Evolutionary conservation across 2,113 vertebrate species (phyloP).

Genomic region (Planiliza haematocheilus): DNA sequence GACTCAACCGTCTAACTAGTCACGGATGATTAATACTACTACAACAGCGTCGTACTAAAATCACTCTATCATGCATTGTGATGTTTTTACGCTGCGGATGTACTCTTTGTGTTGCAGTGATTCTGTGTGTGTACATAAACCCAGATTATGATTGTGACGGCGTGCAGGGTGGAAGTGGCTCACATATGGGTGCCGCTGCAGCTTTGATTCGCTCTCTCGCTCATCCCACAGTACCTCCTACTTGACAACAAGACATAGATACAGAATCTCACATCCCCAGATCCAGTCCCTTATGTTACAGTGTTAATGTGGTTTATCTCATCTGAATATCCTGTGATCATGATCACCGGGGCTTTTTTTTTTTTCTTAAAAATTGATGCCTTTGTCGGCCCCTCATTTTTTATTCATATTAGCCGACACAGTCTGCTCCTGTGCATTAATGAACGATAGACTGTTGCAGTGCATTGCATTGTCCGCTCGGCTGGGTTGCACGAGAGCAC

Average conservation of each 20-base stretch:
- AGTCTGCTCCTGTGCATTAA: constrained; percentile 1
- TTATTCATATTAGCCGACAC: constrained; percentile 19
- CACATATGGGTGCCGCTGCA: constrained; percentile 19
- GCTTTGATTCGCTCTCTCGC: constrained; percentile 43
- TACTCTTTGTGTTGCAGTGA: constrained; percentile 6
- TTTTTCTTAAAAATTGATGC: not conserved
- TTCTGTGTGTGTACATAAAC: constrained; percentile 10
- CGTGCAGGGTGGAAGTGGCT: constrained; percentile 9
- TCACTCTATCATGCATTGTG: not conserved
- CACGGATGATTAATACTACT: not conserved
- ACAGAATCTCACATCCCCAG: constrained; percentile 10
- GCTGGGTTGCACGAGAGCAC: constrained; percentile 2
- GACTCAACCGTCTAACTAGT: not conserved
- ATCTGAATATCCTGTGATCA: constrained; percentile 19
- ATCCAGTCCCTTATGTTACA: constrained; percentile 1
- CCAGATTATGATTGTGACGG: constrained; percentile 9
- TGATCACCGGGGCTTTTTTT: constrained; percentile 1
- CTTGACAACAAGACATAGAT: constrained; percentile 26
- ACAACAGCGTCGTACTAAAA: not conserved
- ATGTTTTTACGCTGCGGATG: not conserved
- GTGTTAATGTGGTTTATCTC: constrained; percentile 23
- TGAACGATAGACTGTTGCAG: constrained; percentile 20
- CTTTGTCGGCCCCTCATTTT: constrained; percentile 31
- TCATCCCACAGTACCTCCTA: constrained; percentile 27
- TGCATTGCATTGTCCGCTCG: not conserved